Base-by-base conservation (phyloP, 64 coral and sea anemone genomes). In the Dendronephthya gigantea region DNA sequence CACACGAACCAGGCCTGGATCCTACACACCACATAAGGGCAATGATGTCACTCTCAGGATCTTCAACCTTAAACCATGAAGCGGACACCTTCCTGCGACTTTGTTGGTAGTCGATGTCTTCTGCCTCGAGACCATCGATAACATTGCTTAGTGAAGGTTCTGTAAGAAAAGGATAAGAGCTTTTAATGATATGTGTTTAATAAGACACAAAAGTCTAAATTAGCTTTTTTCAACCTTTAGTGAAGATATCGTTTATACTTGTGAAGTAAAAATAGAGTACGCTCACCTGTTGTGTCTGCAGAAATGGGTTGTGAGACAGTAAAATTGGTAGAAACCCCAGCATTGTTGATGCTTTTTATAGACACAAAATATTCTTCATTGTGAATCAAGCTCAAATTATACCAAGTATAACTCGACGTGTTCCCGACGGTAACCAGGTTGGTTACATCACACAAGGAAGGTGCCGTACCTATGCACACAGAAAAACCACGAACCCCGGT, bases 41-140 rank as follows among this genome's bases (percentile, higher is more conserved):
- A 36, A 86, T 82, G 76, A 97, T 84, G 91, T 97, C 91, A 89
- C 94, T 97, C 50, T 97, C 94, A 45, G 41, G 41, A 11, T 45
- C 41, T 45, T 45, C 41, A 45, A 45, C 11, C 4, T 45, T 45
- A 45, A 56, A 85, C 95, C 95, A 98, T 36, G 86, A 79, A 22
- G 92, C 95, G n/a, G 50, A 51, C 39, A 98, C 93, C 23, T 83
- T 52, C 39, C 30, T 87, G 28, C 70, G 49, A 40, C 88, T 85
- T 66, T n/a, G 87, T 38, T 91, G 92, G 35, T 89, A 87, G 45
- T 93, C 90, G 33, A 90, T 48, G 59, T 98, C 95, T 85, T 85
- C 22, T 5, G 86, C 84, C 16, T 89, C 83, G 7, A 25, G 50
- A 30, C 95, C 95, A 48, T 98, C 95, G 0, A 82, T n/a, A 48